Base-by-base conservation (phyloP, 2,113 vertebrate genomes). In the Myiozetetes cayanensis region DNA sequence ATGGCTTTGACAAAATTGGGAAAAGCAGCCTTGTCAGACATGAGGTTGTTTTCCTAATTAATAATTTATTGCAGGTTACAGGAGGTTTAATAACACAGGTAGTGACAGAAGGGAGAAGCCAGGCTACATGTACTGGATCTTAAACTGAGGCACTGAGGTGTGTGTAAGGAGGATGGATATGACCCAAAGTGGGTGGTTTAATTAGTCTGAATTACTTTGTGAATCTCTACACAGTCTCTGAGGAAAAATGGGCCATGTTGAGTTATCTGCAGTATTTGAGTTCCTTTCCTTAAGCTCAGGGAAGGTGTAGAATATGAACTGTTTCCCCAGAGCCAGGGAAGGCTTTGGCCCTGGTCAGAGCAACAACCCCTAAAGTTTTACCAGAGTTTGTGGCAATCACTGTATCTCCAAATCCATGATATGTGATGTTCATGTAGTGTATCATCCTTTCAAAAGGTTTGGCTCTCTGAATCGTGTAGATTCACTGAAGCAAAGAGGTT, bases 241-340 rank as follows among this genome's bases (percentile, higher is more conserved):
- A 74, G 35, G 61, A 44, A n/a, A 39, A 76, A 50, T 0, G 2
- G 41, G 19, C 8, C 22, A 31, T 20, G 12, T 0, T 67, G 47
- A 58, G 13, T 12, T 23, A 23, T 18, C 27, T 18, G 49, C 30
- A 23, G 18, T 4, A 33, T 19, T 46, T 39, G 53, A 77, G 7
- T 19, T 63, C 62, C 49, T 80, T 46, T 55, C 27, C 37, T 50
- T n/a, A 61, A 81, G 28, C 10, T 52, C 50, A 33, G 49, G 27
- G 35, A 70, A 59, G 28, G 46, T 56, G 27, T 2, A 65, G 35
- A 19, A 39, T 9, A 43, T 22, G 13, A 84, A 5, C 3, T 46
- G 4, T 49, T 85, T 30, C 31, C 44, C 28, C 43, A 85, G 39
- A 37, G 2, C 15, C 33, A 8, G 11, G 14, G 59, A 50, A 37